Evolutionary conservation across 2,797 vertebrate genomes (phyloP), one percentile per base, ranked within the genome.

Genomic region (Leptoclinus maculatus): DNA sequence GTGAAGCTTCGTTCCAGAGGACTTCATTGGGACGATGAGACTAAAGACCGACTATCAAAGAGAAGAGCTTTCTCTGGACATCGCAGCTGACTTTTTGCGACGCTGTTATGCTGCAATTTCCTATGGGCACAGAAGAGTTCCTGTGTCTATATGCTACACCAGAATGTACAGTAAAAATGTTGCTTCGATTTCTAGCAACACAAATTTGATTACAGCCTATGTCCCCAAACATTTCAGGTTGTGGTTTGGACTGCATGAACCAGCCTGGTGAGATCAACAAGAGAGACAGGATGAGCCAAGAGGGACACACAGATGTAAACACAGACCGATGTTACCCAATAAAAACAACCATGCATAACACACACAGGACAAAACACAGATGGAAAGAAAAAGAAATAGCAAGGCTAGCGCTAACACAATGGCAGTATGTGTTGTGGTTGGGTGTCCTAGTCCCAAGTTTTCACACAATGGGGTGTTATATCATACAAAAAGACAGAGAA

Each of bases 141-240:
- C 38, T 29, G 25, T 54, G 5, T 79, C 39, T 60, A 47, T 36
- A 34, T 3, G 7, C 14, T 38, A 39, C 11, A 36, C 12, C 5
- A 36, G 32, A 58, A 65, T 76, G 69, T 64, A 47, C 27, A 69
- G 60, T 32, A 36, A 60, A 73, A 45, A 47, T 60, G 19, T 56
- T 36, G 32, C 23, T 78, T 73, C 5, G 32, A 14, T 13, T 19
- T 66, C 29, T 21, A 13, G 41, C 12, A 45, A 59, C 29, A 73
- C 3, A 58, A 43, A 76, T 53, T 12, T 47, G 39, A 51, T 54
- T 12, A 63, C 25, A 29, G 56, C 29, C 19, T 5, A 7, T 32
- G 67, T 25, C 16, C 70, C 39, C 10, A 60, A 5, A 59, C 7
- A 27, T 41, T 39, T 80, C 78, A 87, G 78, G 74, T 83, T 86